Evolutionary conservation across 2,888 invertebrate species (phyloP), one percentile per base, ranked within the genome.

Genomic region (Ornithoptera priamus): DNA sequence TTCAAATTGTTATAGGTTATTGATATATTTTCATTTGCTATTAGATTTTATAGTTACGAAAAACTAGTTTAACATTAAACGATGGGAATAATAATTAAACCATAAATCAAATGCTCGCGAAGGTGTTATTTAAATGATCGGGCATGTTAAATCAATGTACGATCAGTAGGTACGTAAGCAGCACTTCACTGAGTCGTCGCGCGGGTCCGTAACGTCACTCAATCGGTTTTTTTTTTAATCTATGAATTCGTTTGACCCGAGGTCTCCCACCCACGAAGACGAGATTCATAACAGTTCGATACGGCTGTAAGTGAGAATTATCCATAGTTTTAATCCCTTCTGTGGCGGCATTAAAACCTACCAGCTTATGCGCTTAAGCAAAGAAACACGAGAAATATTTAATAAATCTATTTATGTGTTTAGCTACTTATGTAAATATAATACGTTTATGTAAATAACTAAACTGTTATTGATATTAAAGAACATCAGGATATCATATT

Each of bases 181-280:
- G 58, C 61, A 71, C 67, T 66, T 70, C 58, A 66, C 69, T 50
- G 39, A 68, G 53, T 65, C 62, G 69, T 65, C 62, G 68, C 67
- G 56, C 67, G 65, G 58, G 69, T 59, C 69, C 70, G 73, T 77
- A 76, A 79, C 80, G 78, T 80, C 77, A 80, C 75, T 81, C 81
- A 81, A 83, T 83, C 82, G 75, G 78, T 82, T 85, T 87, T 88
- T 87, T 87, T 85, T 87, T 88, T 89, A 87, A 87, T 88, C 89
- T 90, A 88, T 84, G 85, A 82, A 84, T 84, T 82, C 83, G 81
- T 85, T 90, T 90, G 89, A 89, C 90, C 90, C 81, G 76, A 74
- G 82, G 86, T 83, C 85, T 86, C 82, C 90, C 91, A 85, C 91
- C 89, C 90, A 91, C 90, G 89, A 85, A 72, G 87, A 73, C 71